These are phyloP conservation scores for Pseudorhombus dupliciocellatus DNA, from an alignment of 2,113 vertebrate genomes.

Conservation along the genomic window DNA sequence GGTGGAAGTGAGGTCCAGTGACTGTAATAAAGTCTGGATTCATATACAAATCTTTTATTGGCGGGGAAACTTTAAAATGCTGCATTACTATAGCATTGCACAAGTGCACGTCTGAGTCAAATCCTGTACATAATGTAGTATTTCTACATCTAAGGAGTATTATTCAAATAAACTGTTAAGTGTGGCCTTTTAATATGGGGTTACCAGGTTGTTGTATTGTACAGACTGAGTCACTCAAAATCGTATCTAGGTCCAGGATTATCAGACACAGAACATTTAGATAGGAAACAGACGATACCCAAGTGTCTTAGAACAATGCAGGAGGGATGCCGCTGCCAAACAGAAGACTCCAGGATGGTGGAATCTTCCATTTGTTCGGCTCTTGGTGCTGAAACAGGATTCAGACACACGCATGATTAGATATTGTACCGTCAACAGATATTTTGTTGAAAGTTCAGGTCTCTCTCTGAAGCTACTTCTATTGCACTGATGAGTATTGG, in stretches of 20 bases:
- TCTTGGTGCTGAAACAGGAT: constrained; percentile 55
- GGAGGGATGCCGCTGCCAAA: constrained; percentile 93
- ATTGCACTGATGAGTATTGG: not conserved
- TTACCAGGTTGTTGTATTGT: not conserved
- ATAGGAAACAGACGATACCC: not conserved
- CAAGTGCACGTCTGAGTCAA: constrained; percentile 1
- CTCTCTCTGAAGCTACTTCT: not conserved
- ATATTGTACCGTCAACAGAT: not conserved
- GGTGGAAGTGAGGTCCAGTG: not conserved
- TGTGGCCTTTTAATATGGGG: no score
- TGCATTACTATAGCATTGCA: not conserved
- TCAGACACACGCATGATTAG: not conserved
- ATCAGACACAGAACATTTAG: not conserved
- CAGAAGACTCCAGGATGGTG: constrained; percentile 91
- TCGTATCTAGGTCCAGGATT: not conserved
- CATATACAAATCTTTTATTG: constrained; percentile 31
- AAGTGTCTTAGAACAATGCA: constrained; percentile 85
- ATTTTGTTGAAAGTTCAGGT: not conserved
- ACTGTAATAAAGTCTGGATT: constrained; percentile 4
- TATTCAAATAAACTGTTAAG: not conserved
- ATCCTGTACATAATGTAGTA: not conserved
- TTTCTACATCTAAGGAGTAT: constrained; percentile 6
- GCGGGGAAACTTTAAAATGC: not conserved
- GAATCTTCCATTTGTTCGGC: constrained; percentile 86
- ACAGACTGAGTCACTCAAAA: not conserved